These are phyloP conservation scores for Drosophila subsilvestris DNA, from an alignment of 2,888 invertebrate species.

Conservation along the genomic window DNA sequence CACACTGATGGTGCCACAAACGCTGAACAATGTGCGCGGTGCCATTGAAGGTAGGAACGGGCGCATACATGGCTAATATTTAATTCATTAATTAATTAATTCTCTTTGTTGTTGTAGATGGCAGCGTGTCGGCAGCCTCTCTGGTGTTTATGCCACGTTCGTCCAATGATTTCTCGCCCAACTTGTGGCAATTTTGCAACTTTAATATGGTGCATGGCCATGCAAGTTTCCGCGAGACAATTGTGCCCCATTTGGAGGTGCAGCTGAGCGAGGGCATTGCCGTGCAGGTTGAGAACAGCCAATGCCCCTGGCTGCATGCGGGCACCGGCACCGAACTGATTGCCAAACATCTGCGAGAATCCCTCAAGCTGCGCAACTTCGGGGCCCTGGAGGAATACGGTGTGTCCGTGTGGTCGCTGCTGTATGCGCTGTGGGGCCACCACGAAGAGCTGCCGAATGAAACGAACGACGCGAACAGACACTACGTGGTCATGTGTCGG, in stretches of 20 bases:
- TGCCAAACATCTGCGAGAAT: constrained; percentile 85
- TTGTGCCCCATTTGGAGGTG: constrained; percentile 87
- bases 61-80: neutral
- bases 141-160: constrained; percentile 73
- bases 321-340: constrained; percentile 84
- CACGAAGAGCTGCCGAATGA: constrained; percentile 86
- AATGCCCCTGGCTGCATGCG: constrained; percentile 81
- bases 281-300: constrained; percentile 85
- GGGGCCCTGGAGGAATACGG: constrained; percentile 77
- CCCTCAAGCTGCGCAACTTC: constrained; percentile 82
- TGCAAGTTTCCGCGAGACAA: constrained; percentile 84
- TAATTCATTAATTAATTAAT: neutral
- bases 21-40: constrained; percentile 72
- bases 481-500: constrained; percentile 86
- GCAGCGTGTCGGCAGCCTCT: constrained; percentile 45
- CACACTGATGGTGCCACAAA: constrained; percentile 85
- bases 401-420: constrained; percentile 89
- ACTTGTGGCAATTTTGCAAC: constrained; percentile 75
- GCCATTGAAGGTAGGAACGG: constrained; percentile 48
- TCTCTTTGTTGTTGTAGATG: constrained; percentile 16
- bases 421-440: constrained; percentile 94
- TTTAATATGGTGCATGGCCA: constrained; percentile 72
- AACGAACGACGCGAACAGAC: constrained; percentile 80
- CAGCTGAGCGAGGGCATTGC: constrained; percentile 87
- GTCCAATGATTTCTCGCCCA: constrained; percentile 74